phyloP scores from a whole-genome alignment of 2,888 invertebrate species.

The Drosophila falleni region DNA sequence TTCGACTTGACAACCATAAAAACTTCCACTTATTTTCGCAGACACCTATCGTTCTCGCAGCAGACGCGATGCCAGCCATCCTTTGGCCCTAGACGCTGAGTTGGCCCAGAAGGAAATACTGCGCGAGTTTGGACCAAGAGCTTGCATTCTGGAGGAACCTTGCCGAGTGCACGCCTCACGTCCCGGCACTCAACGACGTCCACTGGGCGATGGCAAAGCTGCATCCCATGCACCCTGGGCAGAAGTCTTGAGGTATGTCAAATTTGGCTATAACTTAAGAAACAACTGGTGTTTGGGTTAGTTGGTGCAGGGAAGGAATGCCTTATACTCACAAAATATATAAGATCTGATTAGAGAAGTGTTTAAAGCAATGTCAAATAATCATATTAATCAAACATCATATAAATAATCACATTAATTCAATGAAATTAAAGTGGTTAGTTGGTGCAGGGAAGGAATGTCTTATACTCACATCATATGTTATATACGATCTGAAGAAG shows the following conservation, averaged over 20 bases:
- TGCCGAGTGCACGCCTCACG: conserved; percentile 87
- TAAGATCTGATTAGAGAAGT: background rate
- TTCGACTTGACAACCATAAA: conserved; percentile 36
- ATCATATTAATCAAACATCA: too few species aligned
- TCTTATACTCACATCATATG: background rate
- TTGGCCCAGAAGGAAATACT: conserved; percentile 93
- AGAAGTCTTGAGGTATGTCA: conserved; percentile 90
- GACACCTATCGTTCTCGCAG: conserved; percentile 90
- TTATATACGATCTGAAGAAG: background rate
- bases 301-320: background rate
- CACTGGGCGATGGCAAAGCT: conserved; percentile 40
- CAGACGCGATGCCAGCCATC: conserved; percentile 86
- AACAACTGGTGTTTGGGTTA: background rate
- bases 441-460: background rate
- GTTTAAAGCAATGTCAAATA: too few species aligned
- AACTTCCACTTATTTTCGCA: conserved; percentile 76
- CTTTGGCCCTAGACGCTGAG: conserved; percentile 87
- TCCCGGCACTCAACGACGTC: conserved; percentile 71
- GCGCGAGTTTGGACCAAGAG: conserved; percentile 91
- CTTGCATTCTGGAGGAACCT: conserved; percentile 92
- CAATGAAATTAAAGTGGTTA: background rate
- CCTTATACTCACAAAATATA: background rate
- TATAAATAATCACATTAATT: too few species aligned
- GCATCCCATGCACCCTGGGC: conserved; percentile 64
- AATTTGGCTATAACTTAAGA: background rate